Conservation (phyloP, 53 echinoderm and acorn worm species). For the Arbacia lixula region DNA sequence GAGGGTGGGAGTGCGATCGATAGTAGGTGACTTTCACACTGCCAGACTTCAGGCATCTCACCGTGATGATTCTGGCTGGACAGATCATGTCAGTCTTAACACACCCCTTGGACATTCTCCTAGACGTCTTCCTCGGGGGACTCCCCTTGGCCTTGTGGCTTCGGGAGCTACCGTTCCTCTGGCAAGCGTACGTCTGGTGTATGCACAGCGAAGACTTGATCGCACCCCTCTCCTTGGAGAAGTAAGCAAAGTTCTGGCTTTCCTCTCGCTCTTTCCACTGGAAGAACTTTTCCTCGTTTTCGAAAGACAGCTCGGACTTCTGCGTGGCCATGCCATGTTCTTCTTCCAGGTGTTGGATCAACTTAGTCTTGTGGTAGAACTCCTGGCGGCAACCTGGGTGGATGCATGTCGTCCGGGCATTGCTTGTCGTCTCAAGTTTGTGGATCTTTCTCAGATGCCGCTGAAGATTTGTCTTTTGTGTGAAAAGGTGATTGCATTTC, state of each 20-base stretch:
- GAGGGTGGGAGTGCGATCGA: constrained; percentile 46
- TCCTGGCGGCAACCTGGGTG: constrained; percentile 30
- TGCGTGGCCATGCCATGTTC: constrained; percentile 34
- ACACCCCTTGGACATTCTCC: constrained; percentile 28
- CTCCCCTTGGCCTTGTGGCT: constrained; percentile 51
- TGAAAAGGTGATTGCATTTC: constrained; percentile 24
- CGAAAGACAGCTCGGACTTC: constrained; percentile 41
- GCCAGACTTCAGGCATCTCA: constrained; percentile 29
- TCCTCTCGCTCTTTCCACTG: constrained; percentile 49
- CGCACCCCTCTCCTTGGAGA: constrained; percentile 42
- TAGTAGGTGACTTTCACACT: constrained; percentile 34
- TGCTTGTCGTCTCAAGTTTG: constrained; percentile 36
- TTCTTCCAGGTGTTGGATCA: constrained; percentile 26
- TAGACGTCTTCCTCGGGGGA: constrained; percentile 34
- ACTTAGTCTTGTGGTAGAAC: constrained; percentile 49
- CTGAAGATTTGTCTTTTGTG: constrained; percentile 44
- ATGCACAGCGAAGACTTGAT: constrained; percentile 38
- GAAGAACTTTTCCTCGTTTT: constrained; percentile 26
- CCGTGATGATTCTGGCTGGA: constrained; percentile 48
- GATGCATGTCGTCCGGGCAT: constrained; percentile 41
- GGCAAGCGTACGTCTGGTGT: constrained; percentile 50
- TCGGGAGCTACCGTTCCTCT: constrained; percentile 45
- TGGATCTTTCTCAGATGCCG: constrained; percentile 41
- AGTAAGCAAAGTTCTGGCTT: constrained; percentile 47
- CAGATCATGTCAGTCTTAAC: constrained; percentile 45